Percentiles rank a stretch among this genome's conserved stretches.
Conservation (phyloP, 2,113 vertebrate genomes). For the Prionailurus bengalensis region DNA sequence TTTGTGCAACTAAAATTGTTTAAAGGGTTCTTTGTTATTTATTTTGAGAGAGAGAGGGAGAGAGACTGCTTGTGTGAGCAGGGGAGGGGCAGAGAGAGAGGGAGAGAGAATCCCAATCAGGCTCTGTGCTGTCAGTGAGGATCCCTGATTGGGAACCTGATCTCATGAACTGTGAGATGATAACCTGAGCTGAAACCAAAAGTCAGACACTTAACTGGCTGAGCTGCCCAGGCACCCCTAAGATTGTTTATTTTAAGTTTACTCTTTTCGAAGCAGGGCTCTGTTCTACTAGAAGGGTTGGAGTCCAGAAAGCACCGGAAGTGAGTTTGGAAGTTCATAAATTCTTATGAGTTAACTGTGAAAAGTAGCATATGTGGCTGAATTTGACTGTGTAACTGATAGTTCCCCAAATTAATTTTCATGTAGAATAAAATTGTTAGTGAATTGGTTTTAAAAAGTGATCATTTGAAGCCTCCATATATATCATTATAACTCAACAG, state of each 20-base stretch:
- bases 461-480: not conserved
- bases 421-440: not conserved
- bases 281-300: not conserved
- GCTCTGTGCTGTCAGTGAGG: too few relatives aligned
- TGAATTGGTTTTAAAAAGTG: not conserved
- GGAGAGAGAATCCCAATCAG: too few relatives aligned
- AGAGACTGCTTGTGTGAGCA: too few relatives aligned
- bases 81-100: too few relatives aligned
- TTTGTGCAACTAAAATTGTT: not conserved
- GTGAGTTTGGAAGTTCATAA: not conserved
- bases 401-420: conserved; percentile 6
- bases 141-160: too few relatives aligned
- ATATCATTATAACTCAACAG: not conserved
- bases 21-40: not conserved
- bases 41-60: too few relatives aligned
- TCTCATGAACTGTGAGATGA: too few relatives aligned
- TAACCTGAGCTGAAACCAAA: too few relatives aligned
- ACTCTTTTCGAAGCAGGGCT: not conserved
- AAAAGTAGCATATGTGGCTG: not conserved
- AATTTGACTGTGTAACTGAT: conserved; percentile 8
- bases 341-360: not conserved
- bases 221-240: not conserved
- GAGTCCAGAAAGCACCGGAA: not conserved
- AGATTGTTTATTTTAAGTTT: conserved; percentile 2
- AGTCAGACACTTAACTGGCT: too few relatives aligned